Evolutionary conservation across 2,797 vertebrate species (phyloP), one percentile per base, ranked within the genome.

Genomic region (Manis pentadactyla): DNA sequence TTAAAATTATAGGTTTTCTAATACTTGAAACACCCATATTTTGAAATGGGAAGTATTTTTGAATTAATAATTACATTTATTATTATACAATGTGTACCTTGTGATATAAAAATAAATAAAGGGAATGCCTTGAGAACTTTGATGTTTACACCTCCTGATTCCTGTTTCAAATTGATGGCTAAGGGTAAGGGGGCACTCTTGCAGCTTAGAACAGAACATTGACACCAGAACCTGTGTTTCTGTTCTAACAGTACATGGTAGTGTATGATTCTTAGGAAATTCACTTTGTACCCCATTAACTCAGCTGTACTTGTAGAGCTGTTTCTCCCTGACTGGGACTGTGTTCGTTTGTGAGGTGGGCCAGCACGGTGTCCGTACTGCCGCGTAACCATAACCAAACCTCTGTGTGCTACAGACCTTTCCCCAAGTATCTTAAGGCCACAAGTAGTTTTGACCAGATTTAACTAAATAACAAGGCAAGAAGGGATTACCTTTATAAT

Each of bases 1-100:
- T 77, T 68, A 11, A 91, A 93, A 61, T 73, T 89, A 23, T 3
- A 49, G 23, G 25, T 69, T 96, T 85, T 79, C 17, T 77, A 49
- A 61, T 46, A 83, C 53, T 88, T 49, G 78, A 91, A 96, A 66
- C 15, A 39, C 61, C 46, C 34, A 21, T 63, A 84, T 81, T 96
- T 96, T 88, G 63, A 86, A 95, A 68, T 69, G 61, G 42, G 86
- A 90, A 91, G 11, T 73, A 5, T 84, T 93, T 96, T 89, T 73
- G 4, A 85, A 85, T 87, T 61, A 46, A 3, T 92, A 12, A 11
- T 90, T 66, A 11, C 93, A 39, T 90, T 89, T 95, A 34, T 79
- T 92, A 75, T 91, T 77, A 92, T 10, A 31, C 6, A 96, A 51
- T 64, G 53, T 88, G 14, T 85, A 64, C 61, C 4, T 68, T 73